A percentile compares a stretch with the other conserved stretches of the same genome.
Conservation (phyloP, 2,797 vertebrate species). For the Sternotherus odoratus region DNA sequence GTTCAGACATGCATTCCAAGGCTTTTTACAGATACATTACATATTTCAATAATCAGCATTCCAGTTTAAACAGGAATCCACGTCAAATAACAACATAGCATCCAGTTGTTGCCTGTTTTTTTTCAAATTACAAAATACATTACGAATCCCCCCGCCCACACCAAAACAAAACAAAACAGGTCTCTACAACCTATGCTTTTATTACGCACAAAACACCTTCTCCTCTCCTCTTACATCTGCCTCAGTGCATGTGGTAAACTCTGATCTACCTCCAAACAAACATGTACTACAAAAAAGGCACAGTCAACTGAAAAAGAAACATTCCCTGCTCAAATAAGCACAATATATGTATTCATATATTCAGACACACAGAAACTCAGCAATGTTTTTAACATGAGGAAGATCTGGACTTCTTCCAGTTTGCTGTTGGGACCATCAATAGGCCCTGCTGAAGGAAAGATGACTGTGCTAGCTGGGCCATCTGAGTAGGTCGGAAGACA, state of each 20-base stretch:
- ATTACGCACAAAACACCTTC: background rate
- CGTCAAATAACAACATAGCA: background rate
- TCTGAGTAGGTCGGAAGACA: no score
- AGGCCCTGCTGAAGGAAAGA: background rate
- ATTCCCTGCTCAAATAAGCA: conserved; percentile 26
- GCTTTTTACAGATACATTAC: background rate
- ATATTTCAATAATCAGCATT: background rate
- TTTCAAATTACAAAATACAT: background rate
- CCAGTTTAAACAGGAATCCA: background rate
- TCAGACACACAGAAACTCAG: conserved; percentile 40
- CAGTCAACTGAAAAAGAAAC: conserved; percentile 57
- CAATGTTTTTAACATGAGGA: conserved; percentile 63
- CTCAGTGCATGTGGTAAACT: background rate
- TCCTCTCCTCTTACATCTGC: background rate
- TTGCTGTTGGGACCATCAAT: conserved; percentile 48
- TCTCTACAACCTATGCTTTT: background rate
- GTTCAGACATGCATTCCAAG: background rate
- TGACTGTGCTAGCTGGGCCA: no score
- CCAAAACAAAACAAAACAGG: no score
- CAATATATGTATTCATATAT: conserved; percentile 52
- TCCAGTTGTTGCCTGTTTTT: background rate
- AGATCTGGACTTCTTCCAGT: conserved; percentile 46
- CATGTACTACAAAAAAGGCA: conserved; percentile 34
- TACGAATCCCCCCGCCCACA: no score
- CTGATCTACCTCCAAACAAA: conserved; percentile 17